Percentiles rank a stretch among this genome's conserved stretches.
Evolutionary conservation across 1,140 invertebrate genomes (phyloP).

Genomic region (Drosophila hydei): DNA sequence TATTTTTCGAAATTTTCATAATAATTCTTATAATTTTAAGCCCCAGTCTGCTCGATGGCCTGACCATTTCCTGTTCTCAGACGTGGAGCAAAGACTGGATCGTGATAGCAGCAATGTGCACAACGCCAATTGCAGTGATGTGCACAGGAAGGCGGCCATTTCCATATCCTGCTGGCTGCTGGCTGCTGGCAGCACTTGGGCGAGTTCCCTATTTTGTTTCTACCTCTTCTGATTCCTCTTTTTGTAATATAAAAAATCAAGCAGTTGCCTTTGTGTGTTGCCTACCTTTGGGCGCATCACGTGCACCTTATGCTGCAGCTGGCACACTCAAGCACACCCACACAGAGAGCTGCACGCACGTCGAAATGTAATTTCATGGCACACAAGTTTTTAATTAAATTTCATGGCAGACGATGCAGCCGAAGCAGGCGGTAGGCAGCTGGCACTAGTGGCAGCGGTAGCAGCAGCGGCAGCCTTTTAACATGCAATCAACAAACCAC

Average conservation of each 20-base stretch:
- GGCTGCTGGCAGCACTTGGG: slow-evolving; percentile 20
- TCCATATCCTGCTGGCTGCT: slow-evolving; percentile 38
- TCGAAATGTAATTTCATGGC: slow-evolving; percentile 82
- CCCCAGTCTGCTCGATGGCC: background rate
- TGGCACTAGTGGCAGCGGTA: slow-evolving; percentile 18
- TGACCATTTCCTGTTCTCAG: slow-evolving; percentile 30
- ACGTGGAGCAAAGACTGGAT: slow-evolving; percentile 33
- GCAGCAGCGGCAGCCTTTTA: slow-evolving; percentile 63
- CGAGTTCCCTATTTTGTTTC: slow-evolving; percentile 27
- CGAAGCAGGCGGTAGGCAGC: slow-evolving; percentile 14
- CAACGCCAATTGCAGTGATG: slow-evolving; percentile 55
- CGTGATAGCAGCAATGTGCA: slow-evolving; percentile 27
- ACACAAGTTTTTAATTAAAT: slow-evolving; percentile 83
- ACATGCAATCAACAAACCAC: slow-evolving; percentile 81
- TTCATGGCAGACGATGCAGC: slow-evolving; percentile 71
- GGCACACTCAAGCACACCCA: slow-evolving; percentile 25
- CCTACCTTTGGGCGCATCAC: slow-evolving; percentile 58
- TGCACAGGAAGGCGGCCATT: slow-evolving; percentile 50
- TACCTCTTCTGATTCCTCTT: slow-evolving; percentile 25
- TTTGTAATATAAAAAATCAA: slow-evolving; percentile 58
- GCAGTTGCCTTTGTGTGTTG: slow-evolving; percentile 48
- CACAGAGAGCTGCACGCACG: slow-evolving; percentile 53
- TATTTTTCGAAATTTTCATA: too few relatives aligned
- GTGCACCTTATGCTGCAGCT: slow-evolving; percentile 30
- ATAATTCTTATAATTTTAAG: background rate